Evolutionary conservation across 2,797 vertebrate species (phyloP), one percentile per base, ranked within the genome.

Genomic region (Pseudochromis fuscus): DNA sequence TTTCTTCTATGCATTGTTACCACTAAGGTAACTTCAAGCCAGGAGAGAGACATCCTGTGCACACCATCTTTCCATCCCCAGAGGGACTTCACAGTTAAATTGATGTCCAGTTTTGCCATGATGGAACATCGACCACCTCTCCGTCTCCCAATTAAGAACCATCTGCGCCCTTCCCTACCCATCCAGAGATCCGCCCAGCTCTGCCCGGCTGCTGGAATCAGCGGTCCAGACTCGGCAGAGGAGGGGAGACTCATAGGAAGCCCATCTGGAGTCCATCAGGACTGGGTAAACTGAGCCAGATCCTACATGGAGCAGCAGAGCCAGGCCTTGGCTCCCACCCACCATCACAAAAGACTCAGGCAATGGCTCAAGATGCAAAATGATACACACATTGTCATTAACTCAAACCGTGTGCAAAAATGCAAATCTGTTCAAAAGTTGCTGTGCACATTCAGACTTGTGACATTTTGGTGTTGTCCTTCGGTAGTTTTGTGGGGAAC

Each of bases 231-330:
- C 72, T 81, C 79, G 31, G 78, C 4, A 30, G 84, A 88, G 40
- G 42, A 84, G 60, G 66, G 66, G 61, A 83, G 61, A 89, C 76
- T 85, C 80, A 82, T 74, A 84, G 79, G 77, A 84, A 84, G 66
- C 81, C 79, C 91, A 93, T 93, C 90, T 94, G 93, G 91, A 81
- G 84, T 89, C 75, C 82, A 93, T 93, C 91, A 93, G 82, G 42
- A 59, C 72, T 88, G 58, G 82, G 73, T 90, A 92, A 92, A 91
- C 84, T 83, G 75, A 87, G 88, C 87, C 90, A 94, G 85, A 91
- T 93, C 77, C 80, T 84, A 89, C 85, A 90, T 63, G 75, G 79
- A 86, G 86, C 64, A 72, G 46, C 64, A 67, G 69, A 91, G 86
- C 85, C 88, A 88, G 82, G 60, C 73, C 68, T 88, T 82, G 79